Evolutionary conservation across 2,888 invertebrate species (phyloP), one percentile per base, ranked within the genome.

Genomic region (Tethea ocularis): DNA sequence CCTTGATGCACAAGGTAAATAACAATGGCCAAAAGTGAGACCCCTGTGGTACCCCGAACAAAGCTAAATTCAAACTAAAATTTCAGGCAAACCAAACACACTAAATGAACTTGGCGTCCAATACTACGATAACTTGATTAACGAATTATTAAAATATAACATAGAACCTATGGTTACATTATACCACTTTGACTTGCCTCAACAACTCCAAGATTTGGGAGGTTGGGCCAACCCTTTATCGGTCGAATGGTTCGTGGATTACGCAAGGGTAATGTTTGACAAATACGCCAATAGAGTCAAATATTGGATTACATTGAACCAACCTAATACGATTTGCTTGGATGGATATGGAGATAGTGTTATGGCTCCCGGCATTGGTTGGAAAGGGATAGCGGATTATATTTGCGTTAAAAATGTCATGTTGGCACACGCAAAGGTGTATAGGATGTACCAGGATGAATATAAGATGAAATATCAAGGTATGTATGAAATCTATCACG

Each of bases 241-340:
- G 0, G 56, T 65, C 0, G 70, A 85, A 24, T 93, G 94, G 88
- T 94, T 94, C 59, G 84, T 85, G 59, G 86, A 91, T 10, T 94
- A 94, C 68, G 91, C 94, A 0, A 81, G 77, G 20, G 67, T 92
- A 2, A 67, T 92, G 1, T 94, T 89, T 65, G 68, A 84, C 6
- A 77, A 82, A 67, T 94, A 89, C 63, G 93, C 93, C 0, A 84
- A 87, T 52, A 88, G 89, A 64, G 94, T 94, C 0, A 90, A 94
- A 63, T 87, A 86, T 53, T 95, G 95, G 95, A 88, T 95, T 0
- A 95, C 95, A 0, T 82, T 95, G 1, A 95, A 95, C 75, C 95
- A 95, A 66, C 95, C 95, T 0, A 86, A 84, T 56, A 75, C 82
- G 1, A 79, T 89, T 7, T 93, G 93, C 57, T 64, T 84, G 0